Evolutionary conservation across 2,797 vertebrate species (phyloP), one percentile per base, ranked within the genome.

Genomic region (Podargus strigoides): DNA sequence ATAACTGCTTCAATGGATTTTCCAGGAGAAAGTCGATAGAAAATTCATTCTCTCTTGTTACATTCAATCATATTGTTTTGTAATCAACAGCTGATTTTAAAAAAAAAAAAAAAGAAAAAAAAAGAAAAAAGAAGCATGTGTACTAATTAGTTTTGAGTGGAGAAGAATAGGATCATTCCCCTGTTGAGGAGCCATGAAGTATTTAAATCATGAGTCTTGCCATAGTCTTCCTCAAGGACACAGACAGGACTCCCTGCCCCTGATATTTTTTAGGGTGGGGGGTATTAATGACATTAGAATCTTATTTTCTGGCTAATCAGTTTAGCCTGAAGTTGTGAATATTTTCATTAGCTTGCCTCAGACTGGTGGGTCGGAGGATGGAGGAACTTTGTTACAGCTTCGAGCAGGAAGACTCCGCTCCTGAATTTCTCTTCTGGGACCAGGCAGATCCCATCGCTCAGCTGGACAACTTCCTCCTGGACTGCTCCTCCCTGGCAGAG

Each of bases 371-470:
- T 53, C 3, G 6, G 42, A 55, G 6, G 87, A 98, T 98, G 98
- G 98, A 98, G 39, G 98, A 98, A 22, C 47, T 98, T 19, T 93
- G 94, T 23, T 97, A 97, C 78, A 91, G 95, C 90, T 97, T 98
- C 0, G 97, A 98, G 30, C 97, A 96, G 90, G 98, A 98, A 89
- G 98, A 98, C 76, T 72, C 79, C 12, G 4, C 44, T 14, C 78
- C 90, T 1, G 98, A 98, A 23, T 97, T 97, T 42, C 96, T 96
- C 23, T 97, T 98, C 78, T 98, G 98, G 98, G 98, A 97, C 12
- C 97, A 96, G n/a, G 78, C 95, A 55, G 98, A 98, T 30, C 90
- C 96, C 2, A 97, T 68, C 7, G 17, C 90, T 3, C 97, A 97
- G 59, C 56, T 98, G 95, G 98, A 98, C 49, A 82, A 80, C 46